Evolutionary conservation across 2,113 vertebrate species (phyloP), one percentile per base, ranked within the genome.

Genomic region (Gallinago paraguaiae): DNA sequence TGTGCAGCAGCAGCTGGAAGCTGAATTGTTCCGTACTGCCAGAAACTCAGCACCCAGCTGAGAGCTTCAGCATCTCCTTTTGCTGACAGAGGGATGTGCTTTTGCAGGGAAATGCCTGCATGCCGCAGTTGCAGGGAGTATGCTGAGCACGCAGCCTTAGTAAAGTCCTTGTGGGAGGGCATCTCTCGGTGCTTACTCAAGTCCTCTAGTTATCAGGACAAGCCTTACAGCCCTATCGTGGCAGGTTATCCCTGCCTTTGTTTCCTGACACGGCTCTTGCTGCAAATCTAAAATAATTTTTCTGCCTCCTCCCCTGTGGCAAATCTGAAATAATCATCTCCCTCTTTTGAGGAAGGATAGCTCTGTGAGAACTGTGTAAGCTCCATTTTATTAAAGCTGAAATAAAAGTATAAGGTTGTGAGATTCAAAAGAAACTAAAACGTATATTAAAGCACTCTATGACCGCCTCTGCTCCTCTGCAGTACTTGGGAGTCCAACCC

Each of bases 121-220:
- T 51, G 82, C 82, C 86, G 94, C 90, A 90, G 82, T 80, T 80
- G 33, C 78, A 92, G 59, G n/a, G 88, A 94, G 95, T n/a, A 22
- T 70, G 94, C 94, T 92, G 91, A 94, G 82, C 71, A 86, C 0
- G 7, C 91, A 92, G 68, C 37, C 72, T 63, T 70, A 60, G 18
- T 76, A 13, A 96, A 88, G 79, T 63, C 82, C 79, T 95, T 88
- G 88, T 74, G 86, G 94, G 82, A 96, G 82, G 86, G 76, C 86
- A 89, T 45, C 46, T 46, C 53, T 68, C 28, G 1, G 30, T 53
- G 53, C 64, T 92, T 83, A 86, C 33, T 82, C 80, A 54, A 86
- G 64, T 64, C 39, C 48, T 82, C 69, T 43, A 68, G 61, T 61
- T 79, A 86, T 2, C 81, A 79, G 69, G 9, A 35, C 56, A 68